Evolutionary conservation across 2,113 vertebrate genomes (phyloP), one percentile per base, ranked within the genome.

Genomic region (Peromyscus leucopus): DNA sequence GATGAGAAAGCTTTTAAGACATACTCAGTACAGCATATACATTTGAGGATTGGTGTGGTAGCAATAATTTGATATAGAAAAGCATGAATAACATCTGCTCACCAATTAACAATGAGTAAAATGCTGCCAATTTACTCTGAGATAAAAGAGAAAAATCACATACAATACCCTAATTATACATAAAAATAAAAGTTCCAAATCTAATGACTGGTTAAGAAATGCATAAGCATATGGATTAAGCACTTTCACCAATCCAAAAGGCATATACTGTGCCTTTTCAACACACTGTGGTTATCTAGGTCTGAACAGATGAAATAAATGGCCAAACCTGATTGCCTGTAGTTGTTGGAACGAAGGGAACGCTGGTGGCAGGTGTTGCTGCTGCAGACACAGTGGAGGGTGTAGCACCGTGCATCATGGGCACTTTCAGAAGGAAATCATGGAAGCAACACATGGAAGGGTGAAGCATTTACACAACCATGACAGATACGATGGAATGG

Each of bases 401-500:
- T 99, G 99, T 99, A 99, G 99, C 99, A 99, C 85, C 99, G 99
- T 99, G 99, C 99, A 99, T 99, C 99, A 99, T 99, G 99, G 99
- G 99, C 99, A 99, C 99, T 99, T 99, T 99, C 99, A 99, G 98
- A 99, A 99, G 98, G 98, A 99, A 99, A 99, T 99, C 99, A 99
- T 97, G 99, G 99, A 99, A 99, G 99, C 99, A 98, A 99, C 98
- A 98, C 98, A 99, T 98, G 96, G 99, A 98, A 99, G 98, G 99
- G 98, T 97, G 99, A 99, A 99, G 99, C 99, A 98, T 99, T 99
- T 99, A 99, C 98, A 98, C 98, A 99, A 99, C 99, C 99, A 98
- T 98, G 99, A 99, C 98, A 99, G 98, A 99, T 98, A 98, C 98
- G 98, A 98, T 97, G 98, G 98, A 98, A 98, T 98, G 98, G 98